Base-by-base conservation (phyloP, 2,113 vertebrate species). In the Rhinichthys klamathensis region DNA sequence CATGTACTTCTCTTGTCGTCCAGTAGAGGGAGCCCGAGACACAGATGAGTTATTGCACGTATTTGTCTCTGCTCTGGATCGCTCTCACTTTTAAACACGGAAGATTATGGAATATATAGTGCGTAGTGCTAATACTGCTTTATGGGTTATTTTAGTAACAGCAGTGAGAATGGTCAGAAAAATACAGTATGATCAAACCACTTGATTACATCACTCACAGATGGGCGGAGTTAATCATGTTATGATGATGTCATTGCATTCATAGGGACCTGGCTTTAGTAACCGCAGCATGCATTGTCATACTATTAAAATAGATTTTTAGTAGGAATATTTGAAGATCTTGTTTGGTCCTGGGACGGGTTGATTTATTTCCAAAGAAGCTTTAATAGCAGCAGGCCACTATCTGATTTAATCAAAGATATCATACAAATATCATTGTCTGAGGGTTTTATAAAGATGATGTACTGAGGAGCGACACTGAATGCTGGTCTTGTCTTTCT, bases 1-100 rank as follows among this genome's bases (percentile, higher is more conserved):
- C 70, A 7, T 65, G 69, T 11, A 41, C 35, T 85, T 49, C 77
- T 73, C 8, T 5, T 16, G 65, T 79, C n/a, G 46, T 79, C 83
- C 88, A 85, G 54, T 58, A 89, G 88, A 87, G 74, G 74, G 83
- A 82, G 15, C 2, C 85, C 82, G 61, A 84, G 84, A 82, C 44
- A 3, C 58, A 70, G 2, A 82, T 82, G 61, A 72, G 5, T 15
- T 23, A 30, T 70, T 70, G 18, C 6, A n/a, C 10, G 72, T 69
- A 35, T 83, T 86, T 84, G 74, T 86, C 35, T 80, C 51, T 38
- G 18, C 21, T 18, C 32, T 21, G 35, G 7, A 79, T 70, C 8
- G 25, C 30, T 60, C 16, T 73, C 8, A 3, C 41, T 16, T 38
- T 13, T 15, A 82, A 51, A 81, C 18, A 10, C 4, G 35, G 44